Percentiles rank a stretch among this genome's conserved stretches.
Evolutionary conservation across 92 coral and sea anemone genomes (phyloP).

Genomic region (Diadumene lineata): DNA sequence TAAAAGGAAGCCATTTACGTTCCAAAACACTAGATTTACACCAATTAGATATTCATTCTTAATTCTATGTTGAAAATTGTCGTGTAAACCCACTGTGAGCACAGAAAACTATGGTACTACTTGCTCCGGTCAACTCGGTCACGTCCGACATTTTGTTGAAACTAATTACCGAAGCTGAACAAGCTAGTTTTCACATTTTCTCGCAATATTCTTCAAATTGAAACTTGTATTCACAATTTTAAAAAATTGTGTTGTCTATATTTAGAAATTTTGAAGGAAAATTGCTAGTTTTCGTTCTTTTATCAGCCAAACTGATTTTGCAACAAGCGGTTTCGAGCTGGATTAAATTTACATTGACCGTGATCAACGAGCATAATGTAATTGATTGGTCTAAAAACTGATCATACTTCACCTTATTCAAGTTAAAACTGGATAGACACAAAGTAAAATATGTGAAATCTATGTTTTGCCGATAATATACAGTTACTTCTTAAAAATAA

Average conservation of each 20-base stretch:
- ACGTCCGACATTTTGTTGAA: not conserved
- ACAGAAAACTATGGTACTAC: not conserved
- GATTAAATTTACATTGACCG: not conserved
- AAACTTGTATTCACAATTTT: not conserved
- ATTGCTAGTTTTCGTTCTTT: not conserved
- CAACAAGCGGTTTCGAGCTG: not conserved
- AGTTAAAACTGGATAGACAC: not conserved
- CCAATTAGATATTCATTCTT: not conserved
- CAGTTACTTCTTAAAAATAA: not conserved
- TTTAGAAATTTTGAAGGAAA: not conserved
- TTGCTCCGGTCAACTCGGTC: not conserved
- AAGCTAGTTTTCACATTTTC: not conserved
- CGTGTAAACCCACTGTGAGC: not conserved
- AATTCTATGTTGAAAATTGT: not conserved
- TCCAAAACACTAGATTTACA: not conserved
- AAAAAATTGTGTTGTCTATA: not conserved
- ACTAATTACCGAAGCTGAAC: not conserved
- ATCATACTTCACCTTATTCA: not conserved
- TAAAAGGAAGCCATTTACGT: too few relatives aligned
- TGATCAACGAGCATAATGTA: not conserved
- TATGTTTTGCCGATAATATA: slow-evolving; percentile 1
- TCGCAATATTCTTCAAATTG: not conserved
- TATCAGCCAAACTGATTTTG: slow-evolving; percentile 9
- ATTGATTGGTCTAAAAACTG: not conserved
- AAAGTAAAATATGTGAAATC: not conserved